Base-by-base conservation (phyloP, 2,888 invertebrate species). In the Ophonus ardosiacus region DNA sequence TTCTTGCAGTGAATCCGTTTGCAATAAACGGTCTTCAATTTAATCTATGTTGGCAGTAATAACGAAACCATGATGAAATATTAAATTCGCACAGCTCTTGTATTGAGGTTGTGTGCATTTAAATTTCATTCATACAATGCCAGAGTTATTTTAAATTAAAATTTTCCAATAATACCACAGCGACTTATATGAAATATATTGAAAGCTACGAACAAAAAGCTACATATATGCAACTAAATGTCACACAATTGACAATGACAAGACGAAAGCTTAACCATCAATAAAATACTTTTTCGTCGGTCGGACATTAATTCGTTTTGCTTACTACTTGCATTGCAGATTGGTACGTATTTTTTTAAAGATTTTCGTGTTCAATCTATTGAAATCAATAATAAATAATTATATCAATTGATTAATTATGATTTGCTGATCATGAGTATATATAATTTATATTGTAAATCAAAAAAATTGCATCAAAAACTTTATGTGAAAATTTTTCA, bases 151-250 rank as follows among this genome's bases (percentile, higher is more conserved):
- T 68, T 68, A 38, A 68, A 68, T 68, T 31, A 38, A 68, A 38
- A n/a, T 31, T 68, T 31, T 68, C 15, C 5, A 40, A 38, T 68
- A 68, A 38, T 68, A 24, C 6, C 13, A n/a, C 65, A 65, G 31
- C 31, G 68, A 38, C 68, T 68, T 68, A 38, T 31, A 65, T 38
- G 68, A 40, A 6, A 68, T 68, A 40, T 68, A 63, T 63, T 63
- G 68, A 68, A 63, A 68, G n/a, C 15, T 40, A 38, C 7, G 31
- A 40, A 68, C 7, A 63, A 10, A 24, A 31, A 68, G 31, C 68
- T 7, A n/a, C n/a, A n/a, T n/a, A n/a, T n/a, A 15, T 68, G 0
- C 0, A 3, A 38, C 15, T 68, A 68, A 68, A 68, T 40, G 68
- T 68, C 65, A 68, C 6, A 38, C 40, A 38, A 24, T n/a, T 13